Base-by-base conservation (phyloP, 1,140 invertebrate species). In the Hermatobates lingyangjiaoensis region DNA sequence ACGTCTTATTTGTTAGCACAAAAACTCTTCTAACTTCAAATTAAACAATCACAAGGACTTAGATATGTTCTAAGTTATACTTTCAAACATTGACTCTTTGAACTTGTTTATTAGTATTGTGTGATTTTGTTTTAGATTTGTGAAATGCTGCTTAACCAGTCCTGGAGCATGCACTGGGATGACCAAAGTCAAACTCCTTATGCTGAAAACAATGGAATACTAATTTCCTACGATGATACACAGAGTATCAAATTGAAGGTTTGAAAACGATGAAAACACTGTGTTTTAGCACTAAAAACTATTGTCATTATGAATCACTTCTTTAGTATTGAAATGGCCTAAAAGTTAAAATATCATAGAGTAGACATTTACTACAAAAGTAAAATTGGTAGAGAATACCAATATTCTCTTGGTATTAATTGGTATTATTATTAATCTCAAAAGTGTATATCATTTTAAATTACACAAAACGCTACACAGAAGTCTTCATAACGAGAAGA, bases 141-240 rank as follows among this genome's bases (percentile, higher is more conserved):
- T 54, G 54, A 67, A 27, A 73, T 77, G 57, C 53, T 78, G n/a
- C 60, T 65, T 2, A 72, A 71, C 27, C 45, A 64, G 64, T 46
- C 63, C 66, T 80, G 74, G 76, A 66, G 58, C 1, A 64, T 63
- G 38, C 68, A 71, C 42, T 81, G 78, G 77, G 76, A 82, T 58
- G 65, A 71, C 0, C 62, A 68, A 38, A 69, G 71, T 1, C 62
- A 65, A 1, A 79, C 77, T 1, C 74, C 77, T 1, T 81, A 75
- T 59, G 68, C 74, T 0, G 60, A 73, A 1, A 71, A 72, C 30
- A 69, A 64, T 0, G 66, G 73, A 3, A 67, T 67, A 34, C 68
- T 80, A 4, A 74, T 83, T 27, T 61, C 73, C 0, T 83, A 76
- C 52, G 80, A 83, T 56, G 73, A 81, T 61, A 63, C 68, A 2